A percentile compares a stretch with the other conserved stretches of the same genome.
Evolutionary conservation across 2,797 vertebrate genomes (phyloP).

Genomic region (Melopsittacus undulatus): DNA sequence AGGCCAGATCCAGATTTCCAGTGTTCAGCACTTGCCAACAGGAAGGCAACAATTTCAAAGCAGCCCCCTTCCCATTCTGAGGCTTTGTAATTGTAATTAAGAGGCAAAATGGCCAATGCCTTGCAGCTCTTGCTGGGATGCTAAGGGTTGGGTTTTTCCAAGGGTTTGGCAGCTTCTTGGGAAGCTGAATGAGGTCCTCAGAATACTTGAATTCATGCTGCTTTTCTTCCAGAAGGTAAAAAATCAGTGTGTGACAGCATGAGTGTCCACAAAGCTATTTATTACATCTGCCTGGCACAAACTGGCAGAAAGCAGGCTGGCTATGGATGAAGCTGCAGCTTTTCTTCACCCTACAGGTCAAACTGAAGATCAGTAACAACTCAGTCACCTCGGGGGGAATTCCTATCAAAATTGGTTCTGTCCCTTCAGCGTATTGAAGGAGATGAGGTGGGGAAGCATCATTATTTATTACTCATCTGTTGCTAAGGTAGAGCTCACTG

Average conservation of each 20-base stretch:
- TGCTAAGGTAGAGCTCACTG: not conserved
- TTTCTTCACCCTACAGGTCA: not conserved
- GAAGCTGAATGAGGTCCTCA: not conserved
- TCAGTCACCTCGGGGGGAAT: not conserved
- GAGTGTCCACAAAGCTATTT: not conserved
- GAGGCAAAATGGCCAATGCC: not conserved
- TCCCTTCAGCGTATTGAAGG: not conserved
- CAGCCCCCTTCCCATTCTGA: not conserved
- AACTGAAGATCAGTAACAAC: not conserved
- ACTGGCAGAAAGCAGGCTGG: not conserved
- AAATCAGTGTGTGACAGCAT: not conserved
- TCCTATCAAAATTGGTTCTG: not conserved
- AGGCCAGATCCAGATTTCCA: not conserved
- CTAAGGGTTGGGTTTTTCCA: not conserved
- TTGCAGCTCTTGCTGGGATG: not conserved
- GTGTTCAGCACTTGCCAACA: not conserved
- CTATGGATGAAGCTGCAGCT: not conserved
- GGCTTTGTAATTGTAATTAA: not conserved
- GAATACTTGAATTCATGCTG: not conserved
- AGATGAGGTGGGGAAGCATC: not conserved
- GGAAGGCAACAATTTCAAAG: not conserved
- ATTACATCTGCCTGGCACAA: not conserved
- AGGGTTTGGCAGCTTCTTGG: not conserved
- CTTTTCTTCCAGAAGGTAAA: not conserved
- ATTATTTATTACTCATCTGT: not conserved